Conservation (phyloP, 2,888 invertebrate species). For the Epiblema foenella region DNA sequence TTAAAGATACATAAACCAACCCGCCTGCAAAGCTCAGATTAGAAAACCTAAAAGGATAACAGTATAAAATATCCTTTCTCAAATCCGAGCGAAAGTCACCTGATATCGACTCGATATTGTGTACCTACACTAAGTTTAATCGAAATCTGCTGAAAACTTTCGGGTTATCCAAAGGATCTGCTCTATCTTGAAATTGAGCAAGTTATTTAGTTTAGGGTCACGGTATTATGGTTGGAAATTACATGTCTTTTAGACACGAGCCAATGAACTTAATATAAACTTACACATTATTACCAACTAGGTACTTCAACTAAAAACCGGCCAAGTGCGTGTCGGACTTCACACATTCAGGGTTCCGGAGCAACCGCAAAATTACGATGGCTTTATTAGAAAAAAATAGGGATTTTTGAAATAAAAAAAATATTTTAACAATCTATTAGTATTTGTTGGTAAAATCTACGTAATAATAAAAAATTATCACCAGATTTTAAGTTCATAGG, state of each 20-base stretch:
- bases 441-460: no score
- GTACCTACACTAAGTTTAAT: constrained; percentile 40
- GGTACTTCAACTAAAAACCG: neutral
- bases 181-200: constrained; percentile 29
- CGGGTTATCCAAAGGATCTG: constrained; percentile 16
- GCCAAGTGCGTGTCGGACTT: no score
- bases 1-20: neutral
- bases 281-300: neutral
- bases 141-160: constrained; percentile 40
- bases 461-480: no score
- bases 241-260: constrained; percentile 5
- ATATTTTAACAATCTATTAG: no score
- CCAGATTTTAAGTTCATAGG: no score
- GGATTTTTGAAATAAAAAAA: no score
- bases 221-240: constrained; percentile 17
- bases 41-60: constrained; percentile 7
- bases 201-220: constrained; percentile 19
- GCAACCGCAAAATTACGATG: no score
- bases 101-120: constrained; percentile 29
- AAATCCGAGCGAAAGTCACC: constrained; percentile 6
- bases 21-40: constrained; percentile 14
- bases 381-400: no score
- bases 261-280: neutral
- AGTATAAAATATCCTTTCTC: constrained; percentile 19
- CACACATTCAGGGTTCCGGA: no score